Evolutionary conservation across 2,113 vertebrate species (phyloP).

Genomic region (Mobula birostris): DNA sequence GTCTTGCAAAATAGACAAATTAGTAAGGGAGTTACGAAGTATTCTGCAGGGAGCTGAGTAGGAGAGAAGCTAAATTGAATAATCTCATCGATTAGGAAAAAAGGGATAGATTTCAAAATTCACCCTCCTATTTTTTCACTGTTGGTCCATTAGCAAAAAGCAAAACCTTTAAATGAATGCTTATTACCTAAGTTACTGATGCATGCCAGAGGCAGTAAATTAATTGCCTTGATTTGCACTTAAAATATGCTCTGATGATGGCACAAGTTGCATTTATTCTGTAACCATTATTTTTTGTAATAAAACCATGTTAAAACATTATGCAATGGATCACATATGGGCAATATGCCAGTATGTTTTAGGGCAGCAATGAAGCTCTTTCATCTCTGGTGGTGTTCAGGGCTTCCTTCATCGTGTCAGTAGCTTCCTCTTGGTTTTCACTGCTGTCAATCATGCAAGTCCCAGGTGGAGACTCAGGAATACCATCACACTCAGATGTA

Average conservation of each 20-base stretch:
- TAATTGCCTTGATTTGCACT: background rate
- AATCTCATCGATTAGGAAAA: background rate
- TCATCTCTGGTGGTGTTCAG: no score
- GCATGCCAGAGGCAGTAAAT: background rate
- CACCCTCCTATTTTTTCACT: background rate
- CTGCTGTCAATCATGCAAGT: no score
- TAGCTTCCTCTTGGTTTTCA: no score
- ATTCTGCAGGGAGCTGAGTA: background rate
- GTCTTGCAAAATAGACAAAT: background rate
- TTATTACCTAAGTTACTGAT: background rate
- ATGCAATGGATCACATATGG: background rate
- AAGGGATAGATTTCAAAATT: background rate
- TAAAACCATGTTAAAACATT: conserved; percentile 12
- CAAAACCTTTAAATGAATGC: background rate
- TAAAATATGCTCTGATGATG: conserved; percentile 31
- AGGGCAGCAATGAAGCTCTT: no score
- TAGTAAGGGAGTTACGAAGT: background rate
- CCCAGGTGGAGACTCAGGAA: no score
- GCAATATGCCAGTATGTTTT: background rate
- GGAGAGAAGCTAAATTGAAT: background rate
- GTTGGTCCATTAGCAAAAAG: background rate
- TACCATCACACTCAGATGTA: no score
- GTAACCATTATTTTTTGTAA: background rate
- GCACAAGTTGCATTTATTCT: background rate
- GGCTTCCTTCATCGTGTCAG: no score